Conservation (phyloP, 2,888 invertebrate genomes). For the Venustoraphidia nigricollis region DNA sequence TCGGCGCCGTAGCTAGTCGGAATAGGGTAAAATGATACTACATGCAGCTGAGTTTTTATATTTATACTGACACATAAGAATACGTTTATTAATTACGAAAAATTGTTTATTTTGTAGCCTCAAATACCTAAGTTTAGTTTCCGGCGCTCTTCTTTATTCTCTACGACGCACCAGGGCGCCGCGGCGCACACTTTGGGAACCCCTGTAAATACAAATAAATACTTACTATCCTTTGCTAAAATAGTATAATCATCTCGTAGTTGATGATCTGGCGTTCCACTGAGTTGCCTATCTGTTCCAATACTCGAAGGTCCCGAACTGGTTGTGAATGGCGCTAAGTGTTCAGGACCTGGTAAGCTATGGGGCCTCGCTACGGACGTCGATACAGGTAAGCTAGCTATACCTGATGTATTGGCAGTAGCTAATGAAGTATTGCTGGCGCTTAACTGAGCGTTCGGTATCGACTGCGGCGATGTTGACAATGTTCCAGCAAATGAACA, state of each 20-base stretch:
- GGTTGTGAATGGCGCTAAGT: constrained; percentile 20
- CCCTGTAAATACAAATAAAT: constrained; percentile 3
- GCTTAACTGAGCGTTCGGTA: constrained; percentile 10
- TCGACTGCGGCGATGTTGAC: constrained; percentile 18
- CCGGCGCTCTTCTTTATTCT: too few relatives aligned
- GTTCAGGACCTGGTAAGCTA: constrained; percentile 37
- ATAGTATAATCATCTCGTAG: constrained; percentile 44
- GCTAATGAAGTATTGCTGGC: constrained; percentile 21
- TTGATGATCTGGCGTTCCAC: constrained; percentile 15
- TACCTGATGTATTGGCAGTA: constrained; percentile 13
- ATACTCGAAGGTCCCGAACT: constrained; percentile 12
- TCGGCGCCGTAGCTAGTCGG: too few relatives aligned
- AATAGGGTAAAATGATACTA: too few relatives aligned
- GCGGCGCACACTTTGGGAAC: too few relatives aligned
- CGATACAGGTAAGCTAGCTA: constrained; percentile 23
- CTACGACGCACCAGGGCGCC: too few relatives aligned
- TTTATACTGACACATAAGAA: too few relatives aligned
- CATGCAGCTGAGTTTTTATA: too few relatives aligned
- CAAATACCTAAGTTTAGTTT: too few relatives aligned
- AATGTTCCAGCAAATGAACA: constrained; percentile 21
- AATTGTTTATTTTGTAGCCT: too few relatives aligned
- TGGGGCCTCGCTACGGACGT: constrained; percentile 38
- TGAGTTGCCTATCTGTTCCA: constrained; percentile 14
- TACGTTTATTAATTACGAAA: too few relatives aligned
- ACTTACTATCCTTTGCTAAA: constrained; percentile 49